Base-by-base conservation (phyloP, 1,140 invertebrate genomes). In the Drosophila mayri region DNA sequence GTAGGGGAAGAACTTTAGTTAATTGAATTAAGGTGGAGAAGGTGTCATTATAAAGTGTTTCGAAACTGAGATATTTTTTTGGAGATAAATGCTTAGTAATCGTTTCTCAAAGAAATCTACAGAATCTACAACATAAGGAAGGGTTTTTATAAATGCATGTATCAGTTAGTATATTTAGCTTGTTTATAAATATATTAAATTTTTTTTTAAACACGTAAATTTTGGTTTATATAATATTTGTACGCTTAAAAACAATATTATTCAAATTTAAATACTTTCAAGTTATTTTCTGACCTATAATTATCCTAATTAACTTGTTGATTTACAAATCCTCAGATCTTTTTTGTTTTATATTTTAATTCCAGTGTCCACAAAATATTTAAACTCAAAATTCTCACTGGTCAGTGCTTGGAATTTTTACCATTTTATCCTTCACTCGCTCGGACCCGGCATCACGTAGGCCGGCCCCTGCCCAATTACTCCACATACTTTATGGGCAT, bases 401-500 rank as follows among this genome's bases (percentile, higher is more conserved):
- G 82, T 75, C 82, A 81, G 67, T 41, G 22, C 18, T 44, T 37
- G 38, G 40, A 63, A 63, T 57, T 62, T 77, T 30, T 16, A 22
- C n/a, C 52, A 50, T 40, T 58, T 55, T 52, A 22, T 35, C 20
- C 35, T 38, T 9, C 20, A 25, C 25, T 38, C 54, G 41, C 63
- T 63, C 68, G 14, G 18, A 9, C 4, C 6, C 20, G 30, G 44
- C 54, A 57, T 50, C 70, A 73, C 70, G 67, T 73, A 73, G 57
- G 18, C 49, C 9, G 46, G 35, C 35, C 2, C 37, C 37, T 28
- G 12, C 30, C 54, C 58, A 38, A 63, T 77, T 68, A 63, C 66
- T 70, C 74, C 57, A 44, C 64, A 77, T 77, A 77, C 57, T 77
- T 70, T 70, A 77, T 77, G 55, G 50, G 20, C 66, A 58, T 64